Percentiles rank a stretch among this genome's conserved stretches.
These are phyloP conservation scores for Mugil cephalus DNA, from an alignment of 2,113 vertebrate genomes.

Conservation along the genomic window DNA sequence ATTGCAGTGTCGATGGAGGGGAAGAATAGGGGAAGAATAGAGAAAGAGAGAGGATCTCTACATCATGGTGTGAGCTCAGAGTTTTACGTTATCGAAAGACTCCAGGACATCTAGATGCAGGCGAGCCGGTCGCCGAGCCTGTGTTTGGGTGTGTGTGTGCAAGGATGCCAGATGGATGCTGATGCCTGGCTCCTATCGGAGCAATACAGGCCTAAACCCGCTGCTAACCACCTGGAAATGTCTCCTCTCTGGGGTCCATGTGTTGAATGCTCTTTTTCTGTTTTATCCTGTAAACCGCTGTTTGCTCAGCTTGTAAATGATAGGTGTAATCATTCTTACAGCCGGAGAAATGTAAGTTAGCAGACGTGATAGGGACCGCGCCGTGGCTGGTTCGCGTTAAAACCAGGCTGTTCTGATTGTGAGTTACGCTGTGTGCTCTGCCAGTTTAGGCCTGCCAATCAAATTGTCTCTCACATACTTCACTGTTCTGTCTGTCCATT, in stretches of 20 bases:
- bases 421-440: background rate
- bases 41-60: slow-evolving; percentile 7
- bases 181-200: slow-evolving; percentile 15
- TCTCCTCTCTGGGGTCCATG: slow-evolving; percentile 4
- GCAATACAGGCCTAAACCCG: slow-evolving; percentile 33
- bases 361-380: too few species aligned
- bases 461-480: background rate
- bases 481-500: slow-evolving; percentile 12
- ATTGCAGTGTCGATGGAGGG: slow-evolving; percentile 14
- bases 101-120: slow-evolving; percentile 43
- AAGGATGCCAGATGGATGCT: slow-evolving; percentile 54
- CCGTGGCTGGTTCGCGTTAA: too few species aligned
- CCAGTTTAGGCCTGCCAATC: background rate
- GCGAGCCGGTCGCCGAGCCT: slow-evolving; percentile 20
- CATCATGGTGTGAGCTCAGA: slow-evolving; percentile 26
- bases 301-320: slow-evolving; percentile 27
- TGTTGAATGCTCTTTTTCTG: background rate
- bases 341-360: too few species aligned
- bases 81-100: slow-evolving; percentile 44
- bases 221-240: slow-evolving; percentile 40
- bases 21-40: slow-evolving; percentile 1
- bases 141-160: slow-evolving; percentile 58
- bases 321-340: background rate
- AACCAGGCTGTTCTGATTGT: background rate
- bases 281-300: background rate